A percentile compares a stretch with the other conserved stretches of the same genome.
Evolutionary conservation across 2,888 invertebrate genomes (phyloP).

Genomic region (Apotomis betuletana): DNA sequence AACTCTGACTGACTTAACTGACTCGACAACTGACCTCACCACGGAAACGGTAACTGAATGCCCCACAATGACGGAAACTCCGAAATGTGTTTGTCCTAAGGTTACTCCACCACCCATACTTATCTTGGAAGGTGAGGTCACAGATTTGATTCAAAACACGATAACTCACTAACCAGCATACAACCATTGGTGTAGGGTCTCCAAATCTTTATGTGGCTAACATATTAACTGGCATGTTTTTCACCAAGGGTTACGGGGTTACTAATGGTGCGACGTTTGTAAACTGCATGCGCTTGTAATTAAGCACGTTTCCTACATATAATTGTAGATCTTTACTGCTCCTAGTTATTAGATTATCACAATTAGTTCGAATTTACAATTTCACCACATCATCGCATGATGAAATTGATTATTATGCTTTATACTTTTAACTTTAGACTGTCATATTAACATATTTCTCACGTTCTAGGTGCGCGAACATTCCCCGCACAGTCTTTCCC

Average conservation of each 20-base stretch:
- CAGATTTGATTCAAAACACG: slow-evolving; percentile 62
- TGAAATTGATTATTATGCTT: slow-evolving; percentile 37
- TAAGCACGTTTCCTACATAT: slow-evolving; percentile 25
- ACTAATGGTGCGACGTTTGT: slow-evolving; percentile 48
- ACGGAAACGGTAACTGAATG: slow-evolving; percentile 56
- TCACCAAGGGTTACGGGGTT: slow-evolving; percentile 44
- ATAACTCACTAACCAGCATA: slow-evolving; percentile 77
- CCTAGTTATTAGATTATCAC: slow-evolving; percentile 22
- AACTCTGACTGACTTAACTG: slow-evolving; percentile 47
- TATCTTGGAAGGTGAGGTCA: slow-evolving; percentile 92
- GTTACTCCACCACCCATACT: slow-evolving; percentile 87
- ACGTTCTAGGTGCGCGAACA: slow-evolving; percentile 89
- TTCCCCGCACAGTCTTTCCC: slow-evolving; percentile 96
- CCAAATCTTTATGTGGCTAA: slow-evolving; percentile 58
- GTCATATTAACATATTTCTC: slow-evolving; percentile 47
- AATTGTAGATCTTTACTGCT: slow-evolving; percentile 22
- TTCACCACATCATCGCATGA: slow-evolving; percentile 72
- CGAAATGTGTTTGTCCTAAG: slow-evolving; percentile 74
- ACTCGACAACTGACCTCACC: slow-evolving; percentile 56
- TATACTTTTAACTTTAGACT: slow-evolving; percentile 25
- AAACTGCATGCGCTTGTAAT: slow-evolving; percentile 59
- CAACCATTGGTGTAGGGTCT: slow-evolving; percentile 61
- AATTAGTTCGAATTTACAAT: slow-evolving; percentile 44
- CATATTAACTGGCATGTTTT: slow-evolving; percentile 68
- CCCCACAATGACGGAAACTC: slow-evolving; percentile 56